These are phyloP conservation scores for Maniola jurtina DNA, from an alignment of 1,140 invertebrate species.

Conservation along the genomic window DNA sequence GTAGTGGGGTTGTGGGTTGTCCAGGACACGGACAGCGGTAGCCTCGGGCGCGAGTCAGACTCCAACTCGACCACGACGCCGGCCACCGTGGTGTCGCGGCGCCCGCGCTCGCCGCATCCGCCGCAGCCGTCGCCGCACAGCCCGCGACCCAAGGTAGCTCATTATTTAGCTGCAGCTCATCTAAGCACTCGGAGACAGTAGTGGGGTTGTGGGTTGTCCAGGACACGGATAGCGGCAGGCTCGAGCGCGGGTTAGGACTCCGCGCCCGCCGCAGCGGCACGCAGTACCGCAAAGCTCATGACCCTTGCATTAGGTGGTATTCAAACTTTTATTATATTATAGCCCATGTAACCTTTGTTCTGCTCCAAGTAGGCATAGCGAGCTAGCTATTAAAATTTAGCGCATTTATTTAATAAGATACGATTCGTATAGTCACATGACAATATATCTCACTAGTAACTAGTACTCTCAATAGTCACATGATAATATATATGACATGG, in stretches of 20 bases:
- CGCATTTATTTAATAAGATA: too few relatives aligned
- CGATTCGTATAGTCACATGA: too few relatives aligned
- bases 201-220: slow-evolving; percentile 33
- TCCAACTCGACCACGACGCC: slow-evolving; percentile 86
- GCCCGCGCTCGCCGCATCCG: slow-evolving; percentile 69
- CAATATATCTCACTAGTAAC: too few relatives aligned
- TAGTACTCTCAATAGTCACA: too few relatives aligned
- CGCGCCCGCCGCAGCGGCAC: slow-evolving; percentile 71
- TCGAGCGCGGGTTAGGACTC: slow-evolving; percentile 85
- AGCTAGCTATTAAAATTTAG: too few relatives aligned
- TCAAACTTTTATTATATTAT: too few relatives aligned
- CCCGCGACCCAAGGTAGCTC: slow-evolving; percentile 28
- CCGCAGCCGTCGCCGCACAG: slow-evolving; percentile 7
- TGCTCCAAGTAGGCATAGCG: too few relatives aligned
- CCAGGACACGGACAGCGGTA: slow-evolving; percentile 83
- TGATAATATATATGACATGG: too few relatives aligned
- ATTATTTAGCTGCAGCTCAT: neutral
- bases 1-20: neutral
- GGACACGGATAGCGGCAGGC: slow-evolving; percentile 84
- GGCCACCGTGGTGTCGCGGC: slow-evolving; percentile 81
- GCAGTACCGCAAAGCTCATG: too few relatives aligned
- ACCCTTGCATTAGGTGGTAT: neutral
- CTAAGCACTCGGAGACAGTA: neutral
- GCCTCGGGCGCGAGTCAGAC: slow-evolving; percentile 85
- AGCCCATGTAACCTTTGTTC: too few relatives aligned